phyloP scores from a whole-genome alignment of 2,113 vertebrate species.

The Oenanthe melanoleuca region DNA sequence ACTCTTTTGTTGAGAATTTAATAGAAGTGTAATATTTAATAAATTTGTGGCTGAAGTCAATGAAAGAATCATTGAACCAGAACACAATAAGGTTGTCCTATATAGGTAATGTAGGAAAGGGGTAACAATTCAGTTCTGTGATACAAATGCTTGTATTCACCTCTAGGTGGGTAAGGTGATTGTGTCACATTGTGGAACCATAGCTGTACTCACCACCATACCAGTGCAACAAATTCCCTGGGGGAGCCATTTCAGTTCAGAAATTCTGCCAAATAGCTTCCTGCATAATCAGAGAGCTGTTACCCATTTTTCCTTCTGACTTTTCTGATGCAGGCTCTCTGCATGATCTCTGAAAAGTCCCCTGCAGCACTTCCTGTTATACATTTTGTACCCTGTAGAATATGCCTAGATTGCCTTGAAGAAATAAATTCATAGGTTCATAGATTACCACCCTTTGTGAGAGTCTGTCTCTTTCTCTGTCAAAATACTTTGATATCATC shows the following conservation, averaged over 20 bases:
- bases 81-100: neutral
- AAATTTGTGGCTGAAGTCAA: neutral
- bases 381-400: neutral
- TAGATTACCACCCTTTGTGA: neutral
- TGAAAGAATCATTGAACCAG: neutral
- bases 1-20: neutral
- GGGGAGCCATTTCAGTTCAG: neutral
- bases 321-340: neutral
- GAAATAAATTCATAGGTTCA: neutral
- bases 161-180: neutral
- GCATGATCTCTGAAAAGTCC: neutral
- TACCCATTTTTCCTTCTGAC: neutral
- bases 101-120: neutral
- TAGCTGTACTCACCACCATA: neutral
- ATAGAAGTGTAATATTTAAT: neutral
- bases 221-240: neutral
- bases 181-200: neutral
- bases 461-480: neutral
- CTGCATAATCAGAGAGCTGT: fast-evolving
- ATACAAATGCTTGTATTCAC: neutral
- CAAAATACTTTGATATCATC: neutral
- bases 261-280: neutral
- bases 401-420: neutral
- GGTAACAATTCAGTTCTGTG: neutral
- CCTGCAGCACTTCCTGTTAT: neutral